Evolutionary conservation across 1,140 invertebrate species (phyloP), one percentile per base, ranked within the genome.

Genomic region (Drosophila serrata): DNA sequence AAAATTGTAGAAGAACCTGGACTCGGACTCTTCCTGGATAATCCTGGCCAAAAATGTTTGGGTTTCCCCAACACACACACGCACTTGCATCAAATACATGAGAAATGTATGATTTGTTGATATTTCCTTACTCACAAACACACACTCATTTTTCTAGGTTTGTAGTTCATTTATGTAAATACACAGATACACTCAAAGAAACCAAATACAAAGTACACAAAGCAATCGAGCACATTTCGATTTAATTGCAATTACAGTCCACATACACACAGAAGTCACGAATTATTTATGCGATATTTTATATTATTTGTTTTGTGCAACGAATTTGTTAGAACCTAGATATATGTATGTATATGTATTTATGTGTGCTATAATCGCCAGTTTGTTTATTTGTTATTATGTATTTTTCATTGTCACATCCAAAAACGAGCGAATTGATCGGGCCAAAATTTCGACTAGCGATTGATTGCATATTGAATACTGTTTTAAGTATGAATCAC

Each of bases 81-180:
- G 35, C 12, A 57, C n/a, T 31, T 68, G 33, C 64, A 68, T 55
- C 37, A 60, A 40, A 35, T 72, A 73, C 69, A 73, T 72, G 55
- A 56, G 17, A 59, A 72, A 72, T 72, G 69, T 73, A 64, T 77
- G 56, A 64, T 85, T 85, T 85, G 81, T 84, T 84, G 64, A 84
- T 76, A 68, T 84, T 68, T 63, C 22, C 27, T 37, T 37, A 19
- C 13, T 29, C 63, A 51, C 27, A 51, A 51, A 22, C 49, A 33
- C n/a, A 33, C 51, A 73, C 67, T 73, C 22, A 59, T 73, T 79
- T 78, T 86, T 77, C 64, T 84, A 82, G 74, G 74, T 72, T 55
- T 63, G 57, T 86, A 82, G 82, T 88, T 88, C 87, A 90, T 88
- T 90, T 88, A 90, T 88, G 85, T 88, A 90, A 74, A 88, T 90